Evolutionary conservation across 2,113 vertebrate genomes (phyloP).

Genomic region (Psephotus haematonotus): DNA sequence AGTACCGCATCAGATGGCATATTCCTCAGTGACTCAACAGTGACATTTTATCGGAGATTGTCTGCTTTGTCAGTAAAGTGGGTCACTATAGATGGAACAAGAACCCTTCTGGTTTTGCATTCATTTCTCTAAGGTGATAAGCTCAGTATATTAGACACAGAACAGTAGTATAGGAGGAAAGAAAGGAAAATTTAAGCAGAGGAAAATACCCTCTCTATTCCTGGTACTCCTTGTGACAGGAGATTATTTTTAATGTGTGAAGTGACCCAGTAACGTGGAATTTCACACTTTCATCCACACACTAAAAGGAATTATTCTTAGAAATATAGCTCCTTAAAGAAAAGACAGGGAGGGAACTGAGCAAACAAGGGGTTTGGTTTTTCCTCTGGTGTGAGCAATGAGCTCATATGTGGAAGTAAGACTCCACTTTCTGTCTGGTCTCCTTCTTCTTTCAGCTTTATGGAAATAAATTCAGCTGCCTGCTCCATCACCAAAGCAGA

Average conservation of each 20-base stretch:
- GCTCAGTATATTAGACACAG: background rate
- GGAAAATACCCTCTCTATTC: background rate
- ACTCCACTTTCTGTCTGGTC: background rate
- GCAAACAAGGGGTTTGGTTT: background rate
- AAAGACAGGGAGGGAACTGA: background rate
- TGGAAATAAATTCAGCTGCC: background rate
- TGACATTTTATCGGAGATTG: background rate
- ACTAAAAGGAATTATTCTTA: conserved; percentile 46
- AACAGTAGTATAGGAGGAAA: background rate
- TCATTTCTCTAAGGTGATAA: background rate
- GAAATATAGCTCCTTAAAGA: conserved; percentile 9
- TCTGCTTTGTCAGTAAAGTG: background rate
- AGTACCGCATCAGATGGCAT: background rate
- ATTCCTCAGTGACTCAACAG: background rate
- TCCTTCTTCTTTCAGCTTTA: background rate
- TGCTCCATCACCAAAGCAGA: background rate
- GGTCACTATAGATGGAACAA: background rate
- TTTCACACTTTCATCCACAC: background rate
- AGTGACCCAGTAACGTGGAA: conserved; percentile 33
- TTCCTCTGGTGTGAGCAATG: background rate
- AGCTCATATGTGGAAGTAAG: background rate
- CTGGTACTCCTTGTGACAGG: background rate
- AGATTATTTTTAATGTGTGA: conserved; percentile 42
- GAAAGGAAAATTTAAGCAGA: background rate
- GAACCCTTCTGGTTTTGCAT: background rate